Conservation (phyloP, 2,888 invertebrate species). For the Junonia oenone region DNA sequence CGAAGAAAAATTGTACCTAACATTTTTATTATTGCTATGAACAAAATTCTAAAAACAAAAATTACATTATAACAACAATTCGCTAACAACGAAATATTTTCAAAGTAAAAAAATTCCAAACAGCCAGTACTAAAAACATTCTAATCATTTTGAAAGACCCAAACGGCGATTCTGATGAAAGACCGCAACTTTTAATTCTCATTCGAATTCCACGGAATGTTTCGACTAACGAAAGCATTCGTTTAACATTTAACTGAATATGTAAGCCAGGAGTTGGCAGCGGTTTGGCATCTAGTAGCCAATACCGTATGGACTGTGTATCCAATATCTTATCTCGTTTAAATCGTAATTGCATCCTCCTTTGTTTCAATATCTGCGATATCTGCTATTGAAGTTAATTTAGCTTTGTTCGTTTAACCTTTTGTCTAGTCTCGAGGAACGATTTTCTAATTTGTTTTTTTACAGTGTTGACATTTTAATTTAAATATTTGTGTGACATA, state of each 20-base stretch:
- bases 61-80: too few relatives aligned
- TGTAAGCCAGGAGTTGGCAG: conserved; percentile 17
- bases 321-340: conserved; percentile 25
- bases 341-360: conserved; percentile 25
- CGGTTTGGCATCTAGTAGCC: conserved; percentile 7
- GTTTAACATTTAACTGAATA: conserved; percentile 1
- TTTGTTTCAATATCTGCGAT: conserved; percentile 10
- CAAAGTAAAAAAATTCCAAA: too few relatives aligned
- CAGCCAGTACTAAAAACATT: neutral
- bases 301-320: conserved; percentile 17
- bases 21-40: too few relatives aligned
- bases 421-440: too few relatives aligned
- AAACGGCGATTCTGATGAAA: neutral
- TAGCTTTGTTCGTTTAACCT: neutral
- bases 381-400: conserved; percentile 14
- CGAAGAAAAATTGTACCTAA: too few relatives aligned
- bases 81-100: too few relatives aligned
- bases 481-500: too few relatives aligned
- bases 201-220: neutral
- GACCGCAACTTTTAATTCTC: neutral
- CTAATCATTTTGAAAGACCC: neutral
- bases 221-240: neutral
- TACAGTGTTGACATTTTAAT: too few relatives aligned
- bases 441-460: neutral
- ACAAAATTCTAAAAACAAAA: too few relatives aligned